Base-by-base conservation (phyloP, 37 sponge, comb jelly and placozoan species). In the Tethya wilhelma region DNA sequence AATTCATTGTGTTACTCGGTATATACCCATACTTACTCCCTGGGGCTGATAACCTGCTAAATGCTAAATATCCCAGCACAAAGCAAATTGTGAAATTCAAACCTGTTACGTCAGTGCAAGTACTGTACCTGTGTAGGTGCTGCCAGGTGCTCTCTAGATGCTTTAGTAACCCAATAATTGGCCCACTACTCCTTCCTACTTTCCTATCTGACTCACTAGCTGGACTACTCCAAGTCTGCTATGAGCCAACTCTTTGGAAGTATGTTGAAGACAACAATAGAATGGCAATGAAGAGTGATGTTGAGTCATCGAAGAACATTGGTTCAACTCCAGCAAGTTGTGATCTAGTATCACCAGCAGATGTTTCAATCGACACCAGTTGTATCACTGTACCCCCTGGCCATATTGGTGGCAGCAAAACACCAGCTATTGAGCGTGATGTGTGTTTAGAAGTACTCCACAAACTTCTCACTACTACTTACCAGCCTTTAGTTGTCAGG, bases 1-100 rank as follows among this genome's bases (percentile, higher is more conserved):
- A 95, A 69, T 82, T 85, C 43, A 38, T 85, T 44, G 84, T 89
- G 26, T 62, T 38, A 5, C 83, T 95, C 30, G 96, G 96, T 6
- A 33, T 89, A 29, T 77, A 62, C 44, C 93, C 93, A 40, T 85
- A 79, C 53, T 87, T 95, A 17, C 23, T 74, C 38, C 70, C 81
- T 32, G 86, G 89, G 1, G 82, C 88, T 32, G 89, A 73, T n/a
- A 36, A 20, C 22, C 71, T 86, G 12, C 59, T 93, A 37, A 25
- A 72, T 36, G n/a, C n/a, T n/a, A n/a, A n/a, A n/a, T n/a, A n/a
- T n/a, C n/a, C n/a, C n/a, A n/a, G n/a, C n/a, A n/a, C n/a, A n/a
- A n/a, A n/a, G n/a, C n/a, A n/a, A n/a, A n/a, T n/a, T n/a, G 41
- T 78, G 64, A 73, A 67, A 53, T 53, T 83, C 38, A 65, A 31